A percentile compares a stretch with the other conserved stretches of the same genome.
These are phyloP conservation scores for Eolophus roseicapilla DNA, from an alignment of 2,113 vertebrate genomes.

Conservation along the genomic window DNA sequence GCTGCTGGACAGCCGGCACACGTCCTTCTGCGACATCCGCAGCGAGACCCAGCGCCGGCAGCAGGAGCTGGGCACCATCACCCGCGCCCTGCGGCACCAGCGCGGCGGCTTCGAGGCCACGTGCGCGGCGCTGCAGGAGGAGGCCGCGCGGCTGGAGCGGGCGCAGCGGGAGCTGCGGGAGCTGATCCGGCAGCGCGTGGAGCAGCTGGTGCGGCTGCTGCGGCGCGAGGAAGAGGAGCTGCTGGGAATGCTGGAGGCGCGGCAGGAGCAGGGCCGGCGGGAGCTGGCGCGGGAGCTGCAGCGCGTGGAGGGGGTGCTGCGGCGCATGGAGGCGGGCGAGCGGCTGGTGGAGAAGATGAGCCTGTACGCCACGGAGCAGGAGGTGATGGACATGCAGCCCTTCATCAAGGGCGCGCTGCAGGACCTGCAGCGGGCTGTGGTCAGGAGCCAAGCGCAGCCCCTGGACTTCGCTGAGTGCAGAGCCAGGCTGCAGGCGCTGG, in stretches of 20 bases:
- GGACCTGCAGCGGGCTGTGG: constrained; percentile 19
- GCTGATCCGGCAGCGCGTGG: not conserved
- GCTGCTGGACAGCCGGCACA: constrained; percentile 58
- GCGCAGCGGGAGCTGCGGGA: not conserved
- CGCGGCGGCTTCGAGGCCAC: not conserved
- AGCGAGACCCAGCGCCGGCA: constrained; percentile 38
- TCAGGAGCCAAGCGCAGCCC: no score
- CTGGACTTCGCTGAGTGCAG: not conserved
- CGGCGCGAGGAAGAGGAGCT: not conserved
- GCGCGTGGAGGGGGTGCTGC: not conserved
- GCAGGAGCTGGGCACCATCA: constrained; percentile 38
- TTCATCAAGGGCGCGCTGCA: constrained; percentile 50
- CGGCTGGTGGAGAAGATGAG: constrained; percentile 62
- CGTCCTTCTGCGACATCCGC: constrained; percentile 43
- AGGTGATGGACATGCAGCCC: constrained; percentile 71
- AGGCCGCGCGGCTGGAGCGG: not conserved
- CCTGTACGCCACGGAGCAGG: constrained; percentile 60
- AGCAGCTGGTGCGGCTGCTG: constrained; percentile 19
- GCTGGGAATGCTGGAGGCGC: not conserved
- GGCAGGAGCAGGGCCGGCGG: not conserved
- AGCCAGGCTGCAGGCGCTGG: not conserved
- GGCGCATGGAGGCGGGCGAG: constrained; percentile 43
- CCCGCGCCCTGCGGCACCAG: not conserved
- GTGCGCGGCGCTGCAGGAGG: not conserved
- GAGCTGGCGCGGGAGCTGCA: not conserved